A percentile compares a stretch with the other conserved stretches of the same genome.
Evolutionary conservation across 2,888 invertebrate species (phyloP).

Genomic region (Axea sp.): DNA sequence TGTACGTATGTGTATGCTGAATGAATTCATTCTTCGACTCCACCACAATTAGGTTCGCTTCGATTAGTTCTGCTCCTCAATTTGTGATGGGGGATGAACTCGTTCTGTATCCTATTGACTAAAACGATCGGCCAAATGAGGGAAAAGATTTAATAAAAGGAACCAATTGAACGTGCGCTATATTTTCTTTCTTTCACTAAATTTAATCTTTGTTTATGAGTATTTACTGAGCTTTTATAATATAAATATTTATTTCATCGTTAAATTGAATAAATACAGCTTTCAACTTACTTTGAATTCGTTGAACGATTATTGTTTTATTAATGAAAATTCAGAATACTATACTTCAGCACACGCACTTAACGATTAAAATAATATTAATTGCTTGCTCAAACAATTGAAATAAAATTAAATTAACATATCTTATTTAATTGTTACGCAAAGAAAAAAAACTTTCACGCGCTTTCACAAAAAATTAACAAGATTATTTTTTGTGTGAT

Average conservation of each 20-base stretch:
- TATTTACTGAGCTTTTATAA: slow-evolving; percentile 5
- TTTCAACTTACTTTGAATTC: too few species aligned
- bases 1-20: slow-evolving; percentile 13
- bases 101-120: slow-evolving; percentile 45
- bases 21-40: slow-evolving; percentile 48
- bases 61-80: slow-evolving; percentile 50
- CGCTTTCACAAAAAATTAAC: too few species aligned
- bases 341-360: too few species aligned
- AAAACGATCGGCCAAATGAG: slow-evolving; percentile 46
- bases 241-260: not conserved
- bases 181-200: not conserved
- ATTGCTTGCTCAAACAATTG: too few species aligned
- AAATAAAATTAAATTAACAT: too few species aligned
- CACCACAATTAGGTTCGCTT: slow-evolving; percentile 47
- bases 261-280: not conserved
- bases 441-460: too few species aligned
- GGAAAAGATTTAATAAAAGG: slow-evolving; percentile 45
- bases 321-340: too few species aligned
- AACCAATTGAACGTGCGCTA: slow-evolving; percentile 23
- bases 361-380: too few species aligned
- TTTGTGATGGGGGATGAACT: slow-evolving; percentile 40
- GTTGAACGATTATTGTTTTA: too few species aligned
- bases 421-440: too few species aligned
- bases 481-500: too few species aligned
- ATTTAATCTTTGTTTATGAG: slow-evolving; percentile 3